phyloP scores from a whole-genome alignment of 2,113 vertebrate species.

The Perccottus glenii region DNA sequence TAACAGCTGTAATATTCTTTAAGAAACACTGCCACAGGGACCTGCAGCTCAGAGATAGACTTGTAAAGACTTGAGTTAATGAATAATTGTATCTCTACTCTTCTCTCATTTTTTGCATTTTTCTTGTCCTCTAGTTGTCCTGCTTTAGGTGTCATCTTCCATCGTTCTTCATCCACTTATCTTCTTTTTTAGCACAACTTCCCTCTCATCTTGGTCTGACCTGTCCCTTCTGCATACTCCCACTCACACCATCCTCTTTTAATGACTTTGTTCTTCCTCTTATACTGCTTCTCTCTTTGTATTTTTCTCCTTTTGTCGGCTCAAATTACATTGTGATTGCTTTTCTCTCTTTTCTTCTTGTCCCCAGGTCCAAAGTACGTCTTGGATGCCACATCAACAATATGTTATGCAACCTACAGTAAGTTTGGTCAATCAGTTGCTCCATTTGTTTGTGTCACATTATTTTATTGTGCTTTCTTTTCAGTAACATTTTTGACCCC shows the following conservation, averaged over 20 bases:
- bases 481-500: not conserved
- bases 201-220: constrained; percentile 46
- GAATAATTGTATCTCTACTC: constrained; percentile 60
- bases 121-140: constrained; percentile 58
- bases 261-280: constrained; percentile 39
- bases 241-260: constrained; percentile 33
- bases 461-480: constrained; percentile 10
- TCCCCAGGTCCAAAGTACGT: constrained; percentile 97
- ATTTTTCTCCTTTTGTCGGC: constrained; percentile 10
- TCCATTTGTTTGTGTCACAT: constrained; percentile 9
- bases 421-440: constrained; percentile 78
- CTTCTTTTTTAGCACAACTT: constrained; percentile 52
- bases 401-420: constrained; percentile 99
- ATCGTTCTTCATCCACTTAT: constrained; percentile 48
- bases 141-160: constrained; percentile 38
- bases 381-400: constrained; percentile 99
- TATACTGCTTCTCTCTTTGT: constrained; percentile 4
- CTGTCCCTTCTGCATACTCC: constrained; percentile 41
- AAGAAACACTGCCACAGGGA: constrained; percentile 54
- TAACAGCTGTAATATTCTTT: constrained; percentile 59
- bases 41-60: constrained; percentile 40
- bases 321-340: constrained; percentile 6
- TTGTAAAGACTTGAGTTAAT: constrained; percentile 63
- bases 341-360: constrained; percentile 23
- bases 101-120: constrained; percentile 41